Base-by-base conservation (phyloP, 2,888 invertebrate genomes). In the Stenichneumon culpator region DNA sequence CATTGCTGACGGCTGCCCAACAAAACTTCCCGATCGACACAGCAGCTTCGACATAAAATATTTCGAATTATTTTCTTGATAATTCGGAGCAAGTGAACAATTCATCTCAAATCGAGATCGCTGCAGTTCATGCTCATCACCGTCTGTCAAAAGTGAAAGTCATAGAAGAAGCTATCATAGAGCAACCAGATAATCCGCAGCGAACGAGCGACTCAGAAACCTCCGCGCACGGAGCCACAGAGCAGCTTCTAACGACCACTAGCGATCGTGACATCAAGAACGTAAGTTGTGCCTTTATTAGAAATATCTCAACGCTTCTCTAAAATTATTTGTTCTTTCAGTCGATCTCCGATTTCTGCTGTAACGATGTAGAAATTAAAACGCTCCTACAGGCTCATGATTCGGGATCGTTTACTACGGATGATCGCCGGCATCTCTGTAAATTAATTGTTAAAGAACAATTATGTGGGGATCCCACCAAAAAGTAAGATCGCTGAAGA, bases 311-410 rank as follows among this genome's bases (percentile, higher is more conserved):
- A 54, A 22, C 54, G 22, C 22, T 54, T 19, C 9, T 22, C 7
- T 50, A 50, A 1, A 50, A 54, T 54, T 32, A 50, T 50, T 50
- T n/a, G 3, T 54, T 7, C 22, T 54, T 54, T 54, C 19, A 54
- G 54, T 54, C 25, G 22, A 54, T 54, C 22, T 54, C 54, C 54
- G 54, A 22, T 54, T 54, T 54, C 54, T 54, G 54, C 54, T 19
- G 25, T 19, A 54, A 0, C 1, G 54, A 54, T 54, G 7, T 54
- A 19, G 54, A 54, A 6, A 54, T 54, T n/a, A 0, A 22, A 19
- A 54, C 22, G 19, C 54, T 54, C 19, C 19, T 22, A 19, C 19
- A 54, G 7, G 7, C 54, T 54, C 54, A 54, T 22, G 54, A 54
- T 54, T 54, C 54, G 22, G 54, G 54, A 22, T 54, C 54, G 19